These are phyloP conservation scores for Daphoenositta chrysoptera DNA, from an alignment of 2,113 vertebrate species.

Conservation along the genomic window DNA sequence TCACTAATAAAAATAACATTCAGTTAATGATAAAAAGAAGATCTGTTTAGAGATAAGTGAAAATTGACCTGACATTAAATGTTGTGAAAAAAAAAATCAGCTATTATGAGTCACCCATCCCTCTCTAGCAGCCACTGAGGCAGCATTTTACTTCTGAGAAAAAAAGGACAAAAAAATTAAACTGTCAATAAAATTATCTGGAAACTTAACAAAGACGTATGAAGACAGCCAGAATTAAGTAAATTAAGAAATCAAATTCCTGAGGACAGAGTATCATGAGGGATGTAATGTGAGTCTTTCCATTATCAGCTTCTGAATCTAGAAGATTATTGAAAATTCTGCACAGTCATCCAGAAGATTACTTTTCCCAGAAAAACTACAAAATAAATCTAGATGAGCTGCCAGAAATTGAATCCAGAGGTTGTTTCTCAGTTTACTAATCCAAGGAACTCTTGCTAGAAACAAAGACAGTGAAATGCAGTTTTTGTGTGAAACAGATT, in stretches of 20 bases:
- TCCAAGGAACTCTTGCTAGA: neutral
- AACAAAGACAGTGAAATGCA: neutral
- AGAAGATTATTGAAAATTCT: neutral
- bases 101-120: neutral
- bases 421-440: neutral
- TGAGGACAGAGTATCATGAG: neutral
- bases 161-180: neutral
- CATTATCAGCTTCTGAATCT: neutral
- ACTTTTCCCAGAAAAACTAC: neutral
- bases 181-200: neutral
- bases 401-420: neutral
- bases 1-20: constrained; percentile 22
- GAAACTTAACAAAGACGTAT: neutral
- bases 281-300: neutral
- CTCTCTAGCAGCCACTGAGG: neutral
- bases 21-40: constrained; percentile 8
- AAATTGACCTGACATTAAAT: neutral
- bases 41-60: neutral
- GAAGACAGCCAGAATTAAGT: neutral
- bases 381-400: neutral
- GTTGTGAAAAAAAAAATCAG: neutral
- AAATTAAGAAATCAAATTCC: neutral
- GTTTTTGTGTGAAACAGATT: neutral
- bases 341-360: neutral
- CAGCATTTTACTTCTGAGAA: neutral